Conservation (phyloP, 2,888 invertebrate genomes). For the Strigamia maritima region DNA sequence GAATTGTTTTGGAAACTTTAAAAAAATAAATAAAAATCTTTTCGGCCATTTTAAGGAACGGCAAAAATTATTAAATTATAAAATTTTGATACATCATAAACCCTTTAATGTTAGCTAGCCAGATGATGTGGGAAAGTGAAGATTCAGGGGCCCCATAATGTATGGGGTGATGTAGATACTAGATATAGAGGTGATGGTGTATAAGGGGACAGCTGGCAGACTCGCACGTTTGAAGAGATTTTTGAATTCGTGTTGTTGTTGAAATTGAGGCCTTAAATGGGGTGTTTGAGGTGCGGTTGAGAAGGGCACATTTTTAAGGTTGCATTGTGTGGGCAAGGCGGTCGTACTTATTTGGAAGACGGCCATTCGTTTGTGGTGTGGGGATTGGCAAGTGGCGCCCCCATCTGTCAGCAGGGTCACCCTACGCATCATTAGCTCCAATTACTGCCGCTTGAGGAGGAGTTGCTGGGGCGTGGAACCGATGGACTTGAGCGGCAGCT, state of each 20-base stretch:
- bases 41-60: no score
- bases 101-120: neutral
- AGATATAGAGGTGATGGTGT: no score
- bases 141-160: neutral
- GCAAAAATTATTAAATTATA: no score
- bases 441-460: conserved; percentile 36
- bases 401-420: conserved; percentile 35
- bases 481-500: conserved; percentile 9
- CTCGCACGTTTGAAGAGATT: neutral
- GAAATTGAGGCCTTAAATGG: neutral
- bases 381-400: conserved; percentile 35
- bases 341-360: neutral
- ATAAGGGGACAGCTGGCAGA: neutral
- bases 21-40: no score
- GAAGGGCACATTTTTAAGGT: neutral
- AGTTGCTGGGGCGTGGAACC: conserved; percentile 13
- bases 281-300: neutral
- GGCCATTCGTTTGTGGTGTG: conserved; percentile 6
- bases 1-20: no score
- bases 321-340: neutral
- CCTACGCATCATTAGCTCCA: conserved; percentile 37
- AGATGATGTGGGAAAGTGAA: neutral
- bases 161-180: neutral
- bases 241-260: neutral
- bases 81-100: no score